Evolutionary conservation across 2,797 vertebrate genomes (phyloP).

Genomic region (Bovichtus variegatus): DNA sequence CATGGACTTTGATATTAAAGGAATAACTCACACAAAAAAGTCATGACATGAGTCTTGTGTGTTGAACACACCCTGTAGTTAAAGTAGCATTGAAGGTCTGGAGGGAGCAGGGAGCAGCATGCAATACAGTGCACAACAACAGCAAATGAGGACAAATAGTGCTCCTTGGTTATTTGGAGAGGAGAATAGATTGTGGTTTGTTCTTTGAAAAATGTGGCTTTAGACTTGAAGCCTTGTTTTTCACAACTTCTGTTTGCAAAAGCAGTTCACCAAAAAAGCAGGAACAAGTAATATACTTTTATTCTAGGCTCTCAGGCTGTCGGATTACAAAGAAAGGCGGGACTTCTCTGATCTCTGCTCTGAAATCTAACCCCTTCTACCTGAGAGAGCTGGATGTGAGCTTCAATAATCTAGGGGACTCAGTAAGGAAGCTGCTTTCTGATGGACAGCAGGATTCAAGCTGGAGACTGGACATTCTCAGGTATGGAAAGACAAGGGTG

Average conservation of each 20-base stretch:
- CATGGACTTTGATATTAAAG: neutral
- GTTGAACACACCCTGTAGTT: too few relatives aligned
- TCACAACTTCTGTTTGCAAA: neutral
- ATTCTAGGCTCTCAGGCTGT: constrained; percentile 51
- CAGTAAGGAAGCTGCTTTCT: constrained; percentile 1
- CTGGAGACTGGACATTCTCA: constrained; percentile 20
- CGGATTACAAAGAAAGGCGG: constrained; percentile 50
- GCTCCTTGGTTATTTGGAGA: neutral
- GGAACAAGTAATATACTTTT: too few relatives aligned
- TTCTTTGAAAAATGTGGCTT: neutral
- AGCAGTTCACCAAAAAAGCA: neutral
- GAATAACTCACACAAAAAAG: neutral
- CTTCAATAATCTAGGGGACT: constrained; percentile 34
- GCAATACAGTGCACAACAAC: neutral
- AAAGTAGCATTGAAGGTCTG: too few relatives aligned
- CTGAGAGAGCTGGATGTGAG: constrained; percentile 55
- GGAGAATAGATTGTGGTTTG: neutral
- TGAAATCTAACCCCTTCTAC: constrained; percentile 10
- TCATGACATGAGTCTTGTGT: too few relatives aligned
- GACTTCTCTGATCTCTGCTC: constrained; percentile 22
- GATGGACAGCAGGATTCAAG: neutral
- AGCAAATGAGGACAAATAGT: neutral
- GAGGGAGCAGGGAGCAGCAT: too few relatives aligned
- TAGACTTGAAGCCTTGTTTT: neutral
- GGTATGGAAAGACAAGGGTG: neutral